Evolutionary conservation across 2,113 vertebrate species (phyloP).

Genomic region (Podocnemis expansa): DNA sequence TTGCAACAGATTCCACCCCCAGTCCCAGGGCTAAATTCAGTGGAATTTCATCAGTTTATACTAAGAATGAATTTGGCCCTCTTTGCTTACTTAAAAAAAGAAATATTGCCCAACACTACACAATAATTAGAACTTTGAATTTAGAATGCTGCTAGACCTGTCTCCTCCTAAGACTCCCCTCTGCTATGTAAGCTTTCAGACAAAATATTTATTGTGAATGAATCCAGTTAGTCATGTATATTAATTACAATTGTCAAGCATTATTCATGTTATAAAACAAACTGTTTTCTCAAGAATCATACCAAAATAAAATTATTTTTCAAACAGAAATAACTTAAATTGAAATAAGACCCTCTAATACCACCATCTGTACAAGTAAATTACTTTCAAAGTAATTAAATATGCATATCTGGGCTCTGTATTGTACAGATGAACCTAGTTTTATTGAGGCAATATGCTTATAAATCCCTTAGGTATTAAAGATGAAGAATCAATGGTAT

Average conservation of each 20-base stretch:
- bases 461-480: slow-evolving; percentile 82
- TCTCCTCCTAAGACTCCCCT: slow-evolving; percentile 10
- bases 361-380: slow-evolving; percentile 83
- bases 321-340: slow-evolving; percentile 78
- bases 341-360: slow-evolving; percentile 81
- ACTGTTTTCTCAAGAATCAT: slow-evolving; percentile 73
- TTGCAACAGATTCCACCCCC: neutral
- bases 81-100: neutral
- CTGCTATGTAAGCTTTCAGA: slow-evolving; percentile 33
- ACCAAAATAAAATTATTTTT: slow-evolving; percentile 66
- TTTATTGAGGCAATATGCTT: slow-evolving; percentile 82
- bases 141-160: neutral
- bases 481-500: slow-evolving; percentile 74
- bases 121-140: neutral
- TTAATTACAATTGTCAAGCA: slow-evolving; percentile 68
- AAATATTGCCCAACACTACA: neutral
- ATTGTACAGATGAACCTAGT: slow-evolving; percentile 82
- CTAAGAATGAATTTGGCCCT: neutral
- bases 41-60: neutral
- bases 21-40: neutral
- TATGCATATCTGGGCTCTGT: slow-evolving; percentile 82
- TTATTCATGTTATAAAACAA: slow-evolving; percentile 69
- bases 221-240: slow-evolving; percentile 61
- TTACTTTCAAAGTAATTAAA: slow-evolving; percentile 83
- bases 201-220: slow-evolving; percentile 51